Base-by-base conservation (phyloP, 2,797 vertebrate genomes). In the Schizothorax lantsangensis region DNA sequence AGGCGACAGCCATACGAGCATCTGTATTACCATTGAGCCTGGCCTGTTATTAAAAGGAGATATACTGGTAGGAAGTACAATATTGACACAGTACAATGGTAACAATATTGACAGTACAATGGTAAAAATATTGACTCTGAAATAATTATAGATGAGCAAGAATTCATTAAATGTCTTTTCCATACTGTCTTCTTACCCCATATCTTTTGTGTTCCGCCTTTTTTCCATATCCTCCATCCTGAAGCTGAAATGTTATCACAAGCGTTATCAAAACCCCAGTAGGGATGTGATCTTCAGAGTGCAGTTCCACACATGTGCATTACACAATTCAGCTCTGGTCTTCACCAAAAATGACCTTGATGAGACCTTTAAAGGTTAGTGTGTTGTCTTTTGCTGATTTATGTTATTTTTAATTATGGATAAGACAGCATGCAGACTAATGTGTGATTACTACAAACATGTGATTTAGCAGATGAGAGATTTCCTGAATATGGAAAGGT, bases 401-500 rank as follows among this genome's bases (percentile, higher is more conserved):
- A 5, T 86, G 45, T 40, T 12, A 33, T 66, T 80, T 40, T 64
- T 21, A 33, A 47, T 66, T 57, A 21, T 0, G 10, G 30, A 47
- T 80, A 14, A 62, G 23, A 54, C 54, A 23, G 74, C 10, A 52
- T 59, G n/a, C 59, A 79, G 23, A 75, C 54, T 74, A 26, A 74
- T 33, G 30, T 30, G 30, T 30, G 30, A 30, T 30, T 30, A 30
- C 30, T 12, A 64, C 43, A n/a, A 83, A 33, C 45, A 47, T 91
- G 30, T 93, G 5, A 91, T 84, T 80, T 10, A 59, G 17, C 93
- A 99, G 98, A 99, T 93, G 97, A 98, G 3, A 94, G 98, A 86
- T 99, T 99, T 89, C 97, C 98, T 0, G 98, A 99, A 89, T 97
- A 99, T 0, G 98, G 98, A 17, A 99, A 99, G 91, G 98, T 99